Evolutionary conservation across 2,113 vertebrate genomes (phyloP).

Genomic region (Colistium nudipinnis): DNA sequence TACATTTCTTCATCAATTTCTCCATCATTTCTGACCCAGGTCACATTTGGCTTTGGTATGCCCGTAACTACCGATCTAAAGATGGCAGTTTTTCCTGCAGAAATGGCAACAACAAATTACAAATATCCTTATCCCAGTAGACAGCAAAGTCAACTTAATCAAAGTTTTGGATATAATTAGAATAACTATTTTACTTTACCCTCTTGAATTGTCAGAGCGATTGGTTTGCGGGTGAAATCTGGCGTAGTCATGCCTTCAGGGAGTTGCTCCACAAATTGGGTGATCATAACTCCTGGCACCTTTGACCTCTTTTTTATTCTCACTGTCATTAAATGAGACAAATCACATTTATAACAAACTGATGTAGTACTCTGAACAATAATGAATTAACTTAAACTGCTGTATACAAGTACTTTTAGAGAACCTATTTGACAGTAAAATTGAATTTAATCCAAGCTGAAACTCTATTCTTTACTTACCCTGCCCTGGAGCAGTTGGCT

Average conservation of each 20-base stretch:
- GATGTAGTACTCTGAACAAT: neutral
- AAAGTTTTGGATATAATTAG: neutral
- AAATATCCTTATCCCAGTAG: neutral
- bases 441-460: neutral
- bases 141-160: neutral
- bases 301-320: conserved; percentile 80
- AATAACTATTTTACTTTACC: conserved; percentile 75
- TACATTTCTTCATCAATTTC: conserved; percentile 77
- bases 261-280: conserved; percentile 84
- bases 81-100: conserved; percentile 84
- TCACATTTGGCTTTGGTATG: conserved; percentile 83
- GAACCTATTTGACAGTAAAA: neutral
- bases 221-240: conserved; percentile 86
- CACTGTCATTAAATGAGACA: conserved; percentile 53
- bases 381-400: too few relatives aligned
- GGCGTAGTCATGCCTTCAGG: conserved; percentile 83
- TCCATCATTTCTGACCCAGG: conserved; percentile 80
- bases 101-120: conserved; percentile 5
- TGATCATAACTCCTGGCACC: conserved; percentile 84
- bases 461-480: conserved; percentile 52
- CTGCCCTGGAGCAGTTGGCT: conserved; percentile 77
- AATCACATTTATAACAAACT: conserved; percentile 6
- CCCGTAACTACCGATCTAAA: conserved; percentile 86
- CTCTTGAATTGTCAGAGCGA: conserved; percentile 86
- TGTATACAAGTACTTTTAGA: too few relatives aligned